A percentile compares a stretch with the other conserved stretches of the same genome.
These are phyloP conservation scores for Benthosema pterotum DNA, from an alignment of 2,797 vertebrate species.

Conservation along the genomic window DNA sequence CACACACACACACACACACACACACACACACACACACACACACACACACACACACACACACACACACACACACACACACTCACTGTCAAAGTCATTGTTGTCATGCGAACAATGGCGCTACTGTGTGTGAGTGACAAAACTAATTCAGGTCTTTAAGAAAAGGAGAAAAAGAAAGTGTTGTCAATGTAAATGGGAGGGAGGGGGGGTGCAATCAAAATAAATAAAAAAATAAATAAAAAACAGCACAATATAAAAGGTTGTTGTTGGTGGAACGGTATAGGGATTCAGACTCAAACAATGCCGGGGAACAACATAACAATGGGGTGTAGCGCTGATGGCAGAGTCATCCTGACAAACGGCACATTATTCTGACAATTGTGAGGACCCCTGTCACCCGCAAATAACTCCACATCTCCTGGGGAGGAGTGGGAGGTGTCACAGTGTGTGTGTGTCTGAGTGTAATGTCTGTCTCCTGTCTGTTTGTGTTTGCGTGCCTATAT, in stretches of 20 bases:
- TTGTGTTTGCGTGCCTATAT: slow-evolving; percentile 32
- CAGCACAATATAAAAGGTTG: slow-evolving; percentile 61
- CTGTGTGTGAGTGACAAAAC: slow-evolving; percentile 71
- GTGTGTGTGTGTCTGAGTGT: slow-evolving; percentile 22
- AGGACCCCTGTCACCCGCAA: slow-evolving; percentile 75
- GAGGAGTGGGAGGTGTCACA: slow-evolving; percentile 14
- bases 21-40: too few relatives aligned
- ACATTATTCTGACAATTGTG: slow-evolving; percentile 76
- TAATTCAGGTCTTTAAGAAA: slow-evolving; percentile 49
- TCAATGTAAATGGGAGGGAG: too few relatives aligned
- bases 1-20: too few relatives aligned
- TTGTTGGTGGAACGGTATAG: slow-evolving; percentile 66
- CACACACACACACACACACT: too few relatives aligned
- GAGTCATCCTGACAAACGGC: slow-evolving; percentile 73
- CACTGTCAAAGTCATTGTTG: slow-evolving; percentile 63
- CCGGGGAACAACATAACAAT: slow-evolving; percentile 68
- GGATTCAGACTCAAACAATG: slow-evolving; percentile 69
- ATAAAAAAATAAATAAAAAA: slow-evolving; percentile 52
- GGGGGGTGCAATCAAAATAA: slow-evolving; percentile 66
- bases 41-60: too few relatives aligned
- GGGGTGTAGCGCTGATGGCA: slow-evolving; percentile 64
- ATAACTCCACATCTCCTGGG: slow-evolving; percentile 59
- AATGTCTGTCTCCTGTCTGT: slow-evolving; percentile 37
- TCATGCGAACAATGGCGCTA: slow-evolving; percentile 60
- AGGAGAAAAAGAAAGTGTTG: too few relatives aligned